phyloP scores from a whole-genome alignment of 2,797 vertebrate species.

The Smutsia temminckii region DNA sequence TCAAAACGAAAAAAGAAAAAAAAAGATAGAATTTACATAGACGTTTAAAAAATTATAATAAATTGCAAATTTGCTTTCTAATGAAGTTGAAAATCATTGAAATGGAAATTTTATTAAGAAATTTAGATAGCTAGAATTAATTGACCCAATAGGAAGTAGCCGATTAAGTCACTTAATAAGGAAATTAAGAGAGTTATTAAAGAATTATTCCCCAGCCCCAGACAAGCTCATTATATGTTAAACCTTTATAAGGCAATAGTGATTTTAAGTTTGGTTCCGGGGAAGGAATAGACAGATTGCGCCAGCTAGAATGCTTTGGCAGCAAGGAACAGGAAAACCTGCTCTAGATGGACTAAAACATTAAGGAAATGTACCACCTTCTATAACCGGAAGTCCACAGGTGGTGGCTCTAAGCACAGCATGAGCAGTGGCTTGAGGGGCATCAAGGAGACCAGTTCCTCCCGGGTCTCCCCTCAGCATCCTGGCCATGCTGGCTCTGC shows the following conservation, averaged over 20 bases:
- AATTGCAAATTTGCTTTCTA: background rate
- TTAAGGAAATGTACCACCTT: background rate
- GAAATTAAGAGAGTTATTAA: background rate
- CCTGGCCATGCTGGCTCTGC: background rate
- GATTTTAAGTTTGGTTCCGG: background rate
- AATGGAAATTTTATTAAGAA: conserved; percentile 30
- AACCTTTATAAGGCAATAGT: background rate
- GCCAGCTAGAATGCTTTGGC: background rate
- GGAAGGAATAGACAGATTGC: background rate
- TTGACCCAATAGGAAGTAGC: background rate
- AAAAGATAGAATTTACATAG: background rate
- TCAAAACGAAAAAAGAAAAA: background rate
- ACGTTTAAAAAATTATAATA: background rate
- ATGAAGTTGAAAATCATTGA: conserved; percentile 1
- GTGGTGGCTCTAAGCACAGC: background rate
- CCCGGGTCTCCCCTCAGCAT: background rate
- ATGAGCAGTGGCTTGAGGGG: background rate
- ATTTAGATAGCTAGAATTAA: background rate
- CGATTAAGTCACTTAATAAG: background rate
- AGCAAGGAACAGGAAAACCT: background rate
- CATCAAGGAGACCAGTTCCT: background rate
- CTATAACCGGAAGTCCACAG: background rate
- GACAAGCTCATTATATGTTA: background rate
- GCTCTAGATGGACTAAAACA: background rate
- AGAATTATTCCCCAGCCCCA: background rate